A percentile compares a stretch with the other conserved stretches of the same genome.
Evolutionary conservation across 2,888 invertebrate species (phyloP).

Genomic region (Rhodophaea formosa): DNA sequence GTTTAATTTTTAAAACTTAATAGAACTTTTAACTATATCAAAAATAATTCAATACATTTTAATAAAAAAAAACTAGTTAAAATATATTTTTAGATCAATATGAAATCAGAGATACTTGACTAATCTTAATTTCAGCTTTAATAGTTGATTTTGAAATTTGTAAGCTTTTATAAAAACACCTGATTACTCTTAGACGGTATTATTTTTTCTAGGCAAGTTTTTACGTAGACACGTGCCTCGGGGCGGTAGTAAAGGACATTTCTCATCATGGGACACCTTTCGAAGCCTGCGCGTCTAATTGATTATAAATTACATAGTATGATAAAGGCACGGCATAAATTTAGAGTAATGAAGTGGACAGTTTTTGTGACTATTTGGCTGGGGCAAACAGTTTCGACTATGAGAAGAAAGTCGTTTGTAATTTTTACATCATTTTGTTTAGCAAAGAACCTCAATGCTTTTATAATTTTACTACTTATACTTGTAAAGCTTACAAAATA

Average conservation of each 20-base stretch:
- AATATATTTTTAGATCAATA: too few species aligned
- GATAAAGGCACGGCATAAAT: slow-evolving; percentile 19
- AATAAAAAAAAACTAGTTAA: too few species aligned
- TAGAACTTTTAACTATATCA: too few species aligned
- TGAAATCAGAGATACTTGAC: too few species aligned
- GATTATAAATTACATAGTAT: slow-evolving; percentile 32
- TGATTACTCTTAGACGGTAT: not conserved
- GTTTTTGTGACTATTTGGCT: not conserved
- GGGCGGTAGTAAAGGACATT: slow-evolving; percentile 37
- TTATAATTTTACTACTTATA: too few species aligned
- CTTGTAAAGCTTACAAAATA: too few species aligned
- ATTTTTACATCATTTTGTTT: not conserved
- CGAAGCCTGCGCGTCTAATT: slow-evolving; percentile 26
- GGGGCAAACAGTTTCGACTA: not conserved
- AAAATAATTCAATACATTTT: too few species aligned
- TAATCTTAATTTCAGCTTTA: too few species aligned
- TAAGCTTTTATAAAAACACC: not conserved
- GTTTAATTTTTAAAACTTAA: too few species aligned
- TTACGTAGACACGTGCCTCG: slow-evolving; percentile 40
- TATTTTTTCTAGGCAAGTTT: slow-evolving; percentile 30
- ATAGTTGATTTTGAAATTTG: too few species aligned
- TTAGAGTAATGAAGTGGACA: slow-evolving; percentile 5
- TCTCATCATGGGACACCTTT: slow-evolving; percentile 30
- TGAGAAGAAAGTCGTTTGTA: not conserved
- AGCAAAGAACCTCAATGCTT: too few species aligned